Evolutionary conservation across 2,888 invertebrate species (phyloP), one percentile per base, ranked within the genome.

Genomic region (Parapristionchus giblindavisi): DNA sequence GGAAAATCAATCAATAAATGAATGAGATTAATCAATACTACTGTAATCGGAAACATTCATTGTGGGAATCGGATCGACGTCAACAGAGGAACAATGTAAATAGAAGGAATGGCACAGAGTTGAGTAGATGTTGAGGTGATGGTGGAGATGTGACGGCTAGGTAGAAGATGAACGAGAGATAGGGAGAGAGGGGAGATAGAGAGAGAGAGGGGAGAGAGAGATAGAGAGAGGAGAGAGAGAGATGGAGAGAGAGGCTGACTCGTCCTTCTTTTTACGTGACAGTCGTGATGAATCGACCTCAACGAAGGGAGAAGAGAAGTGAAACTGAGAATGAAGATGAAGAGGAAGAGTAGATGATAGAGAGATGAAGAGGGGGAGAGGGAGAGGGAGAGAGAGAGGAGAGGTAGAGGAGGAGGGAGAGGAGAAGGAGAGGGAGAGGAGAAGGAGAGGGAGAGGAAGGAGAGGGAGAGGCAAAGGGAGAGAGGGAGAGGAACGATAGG

Each of bases 211-310:
- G 65, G 27, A 29, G 43, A 36, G 36, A 34, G 29, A 14, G 27
- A 48, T 14, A 21, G 17, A 14, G 3, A 5, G 14, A 11, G 17
- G 29, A 32, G 24, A n/a, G 65, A 27, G 29, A 21, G 48, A 36
- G 27, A 21, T 29, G 1, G 5, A 17, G 32, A 48, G n/a, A 32
- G 48, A 32, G 43, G 27, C 14, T 4, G 29, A 29, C 27, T 34
- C 21, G 11, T 34, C 3, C 65, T 29, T 40, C 66, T 48, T 17
- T 61, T 40, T 40, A 61, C 63, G 63, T 65, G 43, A 65, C 63
- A 65, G 63, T 65, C 63, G 63, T 65, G 63, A 65, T 65, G 43
- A 65, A 65, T 65, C 68, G 68, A 68, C 68, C 51, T 52, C 68
- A 52, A 52, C 32, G 21, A 24, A 24, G 38, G 34, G 34, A 36